Percentiles rank a stretch among this genome's conserved stretches.
These are phyloP conservation scores for Sarcophaga bullata DNA, from an alignment of 1,140 invertebrate species.

Conservation along the genomic window DNA sequence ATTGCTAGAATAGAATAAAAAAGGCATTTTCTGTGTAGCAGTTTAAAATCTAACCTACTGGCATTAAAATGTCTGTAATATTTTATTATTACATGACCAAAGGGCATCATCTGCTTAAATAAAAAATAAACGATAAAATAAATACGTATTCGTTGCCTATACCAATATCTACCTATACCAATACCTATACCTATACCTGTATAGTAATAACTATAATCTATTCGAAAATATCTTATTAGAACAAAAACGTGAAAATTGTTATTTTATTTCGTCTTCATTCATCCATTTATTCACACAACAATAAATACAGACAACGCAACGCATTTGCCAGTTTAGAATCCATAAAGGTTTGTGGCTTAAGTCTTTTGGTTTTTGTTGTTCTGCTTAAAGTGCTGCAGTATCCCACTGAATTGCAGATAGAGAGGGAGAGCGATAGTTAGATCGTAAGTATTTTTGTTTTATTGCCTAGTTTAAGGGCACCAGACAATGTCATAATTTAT, in stretches of 20 bases:
- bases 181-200: neutral
- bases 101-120: neutral
- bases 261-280: neutral
- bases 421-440: neutral
- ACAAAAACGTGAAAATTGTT: constrained; percentile 6
- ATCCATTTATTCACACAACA: no score
- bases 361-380: neutral
- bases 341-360: neutral
- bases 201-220: neutral
- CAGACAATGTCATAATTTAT: neutral
- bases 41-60: neutral
- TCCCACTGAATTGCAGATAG: no score
- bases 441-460: neutral
- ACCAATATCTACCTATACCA: neutral
- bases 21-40: no score
- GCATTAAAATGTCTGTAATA: constrained; percentile 15
- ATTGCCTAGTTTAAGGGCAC: neutral
- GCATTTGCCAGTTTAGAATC: neutral
- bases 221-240: constrained; percentile 3
- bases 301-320: no score
- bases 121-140: no score
- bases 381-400: no score
- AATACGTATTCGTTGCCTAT: no score
- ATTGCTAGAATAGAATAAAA: neutral
- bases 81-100: neutral